phyloP scores from a whole-genome alignment of 2,888 invertebrate species.

The Keiferia lycopersicella region DNA sequence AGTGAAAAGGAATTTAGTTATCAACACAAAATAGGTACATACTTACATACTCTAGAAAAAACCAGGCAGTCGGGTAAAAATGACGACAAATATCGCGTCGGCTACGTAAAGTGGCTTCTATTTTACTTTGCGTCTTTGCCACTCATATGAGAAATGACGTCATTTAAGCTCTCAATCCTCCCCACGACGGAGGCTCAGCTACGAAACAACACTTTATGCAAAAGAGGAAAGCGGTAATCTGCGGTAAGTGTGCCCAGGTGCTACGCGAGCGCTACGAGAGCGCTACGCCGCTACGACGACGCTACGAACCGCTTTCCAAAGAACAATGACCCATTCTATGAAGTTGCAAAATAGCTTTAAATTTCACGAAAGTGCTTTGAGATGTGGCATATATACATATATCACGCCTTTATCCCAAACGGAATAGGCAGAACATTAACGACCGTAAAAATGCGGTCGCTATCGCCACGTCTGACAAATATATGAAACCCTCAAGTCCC shows the following conservation, averaged over 20 bases:
- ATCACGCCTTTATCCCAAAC: too few relatives aligned
- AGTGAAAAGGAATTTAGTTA: too few relatives aligned
- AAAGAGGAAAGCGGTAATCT: slow-evolving; percentile 56
- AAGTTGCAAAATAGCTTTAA: slow-evolving; percentile 20
- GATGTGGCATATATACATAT: too few relatives aligned
- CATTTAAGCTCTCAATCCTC: slow-evolving; percentile 17
- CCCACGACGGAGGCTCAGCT: slow-evolving; percentile 15
- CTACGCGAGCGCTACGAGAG: slow-evolving; percentile 55
- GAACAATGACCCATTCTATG: slow-evolving; percentile 33
- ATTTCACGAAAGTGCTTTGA: background rate
- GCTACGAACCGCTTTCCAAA: slow-evolving; percentile 26
- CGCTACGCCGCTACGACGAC: slow-evolving; percentile 38
- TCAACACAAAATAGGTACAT: too few relatives aligned
- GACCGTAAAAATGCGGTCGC: too few relatives aligned
- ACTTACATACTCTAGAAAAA: too few relatives aligned
- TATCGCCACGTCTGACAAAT: too few relatives aligned
- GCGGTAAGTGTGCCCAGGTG: slow-evolving; percentile 60
- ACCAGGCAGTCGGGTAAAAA: too few relatives aligned
- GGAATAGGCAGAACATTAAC: too few relatives aligned
- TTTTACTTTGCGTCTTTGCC: background rate
- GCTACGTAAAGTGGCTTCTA: background rate
- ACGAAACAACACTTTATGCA: slow-evolving; percentile 49
- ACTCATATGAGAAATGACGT: slow-evolving; percentile 12
- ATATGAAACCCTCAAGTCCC: too few relatives aligned
- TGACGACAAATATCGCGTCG: background rate